Conservation (phyloP, 2,888 invertebrate species). For the Drosophila sordidula region DNA sequence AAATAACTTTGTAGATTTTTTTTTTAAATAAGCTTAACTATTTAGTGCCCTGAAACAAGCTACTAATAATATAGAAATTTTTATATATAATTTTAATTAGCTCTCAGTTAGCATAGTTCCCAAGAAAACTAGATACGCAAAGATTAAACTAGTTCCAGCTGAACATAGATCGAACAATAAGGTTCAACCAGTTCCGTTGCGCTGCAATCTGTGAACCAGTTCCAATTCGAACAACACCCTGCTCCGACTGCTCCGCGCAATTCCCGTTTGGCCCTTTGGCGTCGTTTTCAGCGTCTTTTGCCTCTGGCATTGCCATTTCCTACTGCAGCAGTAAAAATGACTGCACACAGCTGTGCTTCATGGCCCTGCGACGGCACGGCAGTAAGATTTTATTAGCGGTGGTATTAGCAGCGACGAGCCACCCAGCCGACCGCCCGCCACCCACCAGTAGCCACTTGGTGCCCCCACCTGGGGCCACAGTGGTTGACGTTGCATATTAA, state of each 20-base stretch:
- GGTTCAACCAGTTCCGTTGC: slow-evolving; percentile 19
- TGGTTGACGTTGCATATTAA: slow-evolving; percentile 80
- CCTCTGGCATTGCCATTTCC: slow-evolving; percentile 49
- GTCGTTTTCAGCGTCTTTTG: slow-evolving; percentile 41
- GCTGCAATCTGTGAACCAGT: slow-evolving; percentile 40
- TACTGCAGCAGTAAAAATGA: slow-evolving; percentile 80
- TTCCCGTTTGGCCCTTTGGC: slow-evolving; percentile 49
- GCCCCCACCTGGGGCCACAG: slow-evolving; percentile 47
- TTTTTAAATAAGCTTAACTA: too few relatives aligned
- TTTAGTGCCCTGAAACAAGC: too few relatives aligned
- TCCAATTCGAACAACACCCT: slow-evolving; percentile 1
- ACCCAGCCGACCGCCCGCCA: neutral
- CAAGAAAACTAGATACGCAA: too few relatives aligned
- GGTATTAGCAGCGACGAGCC: slow-evolving; percentile 78
- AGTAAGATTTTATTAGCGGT: slow-evolving; percentile 82
- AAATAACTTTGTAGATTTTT: too few relatives aligned
- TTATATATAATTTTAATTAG: too few relatives aligned
- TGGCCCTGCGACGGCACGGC: slow-evolving; percentile 72
- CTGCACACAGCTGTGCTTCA: slow-evolving; percentile 81
- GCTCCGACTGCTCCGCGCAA: slow-evolving; percentile 2
- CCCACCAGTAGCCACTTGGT: neutral
- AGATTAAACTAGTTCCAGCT: neutral
- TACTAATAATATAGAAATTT: too few relatives aligned
- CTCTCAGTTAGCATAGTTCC: too few relatives aligned
- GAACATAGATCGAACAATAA: slow-evolving; percentile 27